Evolutionary conservation across 2,888 invertebrate genomes (phyloP), one percentile per base, ranked within the genome.

Genomic region (Pachycephus smyrnensis): DNA sequence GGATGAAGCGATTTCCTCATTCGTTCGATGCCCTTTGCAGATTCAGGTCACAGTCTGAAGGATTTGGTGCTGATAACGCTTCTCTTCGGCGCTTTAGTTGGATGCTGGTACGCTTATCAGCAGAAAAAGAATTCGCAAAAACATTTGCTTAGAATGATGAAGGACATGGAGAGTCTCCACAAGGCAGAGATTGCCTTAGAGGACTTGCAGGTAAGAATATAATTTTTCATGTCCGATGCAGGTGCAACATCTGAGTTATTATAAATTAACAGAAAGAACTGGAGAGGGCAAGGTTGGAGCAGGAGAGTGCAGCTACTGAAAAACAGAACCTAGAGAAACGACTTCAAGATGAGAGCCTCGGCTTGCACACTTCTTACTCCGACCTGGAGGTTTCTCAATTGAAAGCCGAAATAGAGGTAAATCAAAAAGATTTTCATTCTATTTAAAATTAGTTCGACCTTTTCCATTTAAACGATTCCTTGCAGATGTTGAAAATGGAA

Each of bases 101-200:
- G 97, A 76, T 96, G 96, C 86, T 98, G 97, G 97, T 97, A 97
- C 91, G 98, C 97, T 37, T 95, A 97, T 91, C 95, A 96, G 79
- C 98, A 98, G 85, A 97, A 98, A 89, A 97, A 97, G 88, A 96
- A 95, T 88, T 97, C 97, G 68, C 96, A 97, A 86, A 93, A 94
- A 81, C 97, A 99, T 90, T 94, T 99, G 81, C 95, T 95, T 84
- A 95, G 97, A 80, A 98, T 99, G 98, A 96, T 98, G 90, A 95
- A 96, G 83, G 98, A 98, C 87, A 97, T 98, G 97, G 98, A 98
- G 88, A 96, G 97, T 86, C 93, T 98, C 83, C 95, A 97, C 86
- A 96, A 95, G 88, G 98, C 98, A 0, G 98, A 98, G 92, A 94
- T 96, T 88, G 96, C 97, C 12, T 92, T 98, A 68, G 95, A 96